Evolutionary conservation across 2,797 vertebrate genomes (phyloP), one percentile per base, ranked within the genome.

Genomic region (Xenopus petersii): DNA sequence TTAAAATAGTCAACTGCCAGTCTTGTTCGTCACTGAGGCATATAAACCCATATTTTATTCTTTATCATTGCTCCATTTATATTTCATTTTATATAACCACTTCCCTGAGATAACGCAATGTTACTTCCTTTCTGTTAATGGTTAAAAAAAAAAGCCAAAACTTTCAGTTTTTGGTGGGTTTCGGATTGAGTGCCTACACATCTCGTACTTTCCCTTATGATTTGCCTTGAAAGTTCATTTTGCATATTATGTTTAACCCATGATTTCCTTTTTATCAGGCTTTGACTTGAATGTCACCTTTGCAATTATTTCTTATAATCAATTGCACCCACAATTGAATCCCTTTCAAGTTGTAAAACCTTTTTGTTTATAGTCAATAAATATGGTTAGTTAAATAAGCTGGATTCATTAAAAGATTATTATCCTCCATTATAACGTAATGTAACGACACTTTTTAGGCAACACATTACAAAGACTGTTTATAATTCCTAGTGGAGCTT

Each of bases 101-200:
- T 36, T 63, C 26, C 61, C 33, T 63, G 30, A 33, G 30, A 15
- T 33, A 33, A 12, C 13, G 10, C 30, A 33, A 63, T 6, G 61
- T 33, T 7, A 63, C 61, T 63, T 63, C 61, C 61, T 63, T 36
- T 36, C 61, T 36, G 61, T 15, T 33, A 12, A 63, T 63, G 61
- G 61, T 63, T 13, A 36, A 42, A 63, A 7, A 55, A 15, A 56
- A 56, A 56, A 56, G 15, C 16, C 54, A 63, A 63, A 36, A 63
- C 61, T 63, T 36, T 63, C 61, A 33, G 5, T 63, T 63, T 63
- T 26, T 42, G 30, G 61, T 36, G 61, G 61, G 24, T 63, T 63
- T 63, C 12, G 7, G 24, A 30, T 30, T 8, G 11, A 61, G 59
- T 11, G 59, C 59, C 13, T 24, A 61, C 26, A 24, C 11, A 11